phyloP scores from a whole-genome alignment of 2,888 invertebrate species.

The Tipula unca region DNA sequence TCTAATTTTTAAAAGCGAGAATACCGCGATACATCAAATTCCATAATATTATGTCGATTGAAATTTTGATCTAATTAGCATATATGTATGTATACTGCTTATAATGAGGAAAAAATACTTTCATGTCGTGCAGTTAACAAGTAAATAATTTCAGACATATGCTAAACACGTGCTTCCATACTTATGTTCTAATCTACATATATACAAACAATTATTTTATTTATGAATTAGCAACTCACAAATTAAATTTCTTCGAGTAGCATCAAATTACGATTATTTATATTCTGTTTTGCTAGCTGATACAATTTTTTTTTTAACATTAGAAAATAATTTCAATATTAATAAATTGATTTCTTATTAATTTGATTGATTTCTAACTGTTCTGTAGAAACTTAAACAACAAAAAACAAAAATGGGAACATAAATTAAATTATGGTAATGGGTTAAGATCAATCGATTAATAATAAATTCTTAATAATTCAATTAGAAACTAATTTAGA shows the following conservation, averaged over 20 bases:
- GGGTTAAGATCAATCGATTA: not conserved
- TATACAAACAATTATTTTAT: not conserved
- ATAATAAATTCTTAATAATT: not conserved
- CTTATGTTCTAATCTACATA: not conserved
- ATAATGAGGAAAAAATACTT: no score
- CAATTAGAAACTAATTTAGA: not conserved
- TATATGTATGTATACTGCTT: not conserved
- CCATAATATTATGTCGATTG: not conserved
- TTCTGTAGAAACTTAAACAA: not conserved
- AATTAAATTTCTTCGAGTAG: not conserved
- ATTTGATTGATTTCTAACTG: constrained; percentile 8
- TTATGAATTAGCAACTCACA: not conserved
- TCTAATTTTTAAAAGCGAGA: not conserved
- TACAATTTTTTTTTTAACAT: not conserved
- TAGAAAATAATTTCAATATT: not conserved
- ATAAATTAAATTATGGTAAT: not conserved
- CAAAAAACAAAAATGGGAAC: not conserved
- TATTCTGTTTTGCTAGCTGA: not conserved
- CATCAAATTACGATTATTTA: not conserved
- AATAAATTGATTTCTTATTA: not conserved
- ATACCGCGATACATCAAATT: not conserved
- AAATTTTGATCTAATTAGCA: not conserved
- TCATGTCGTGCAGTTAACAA: not conserved
- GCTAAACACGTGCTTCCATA: not conserved
- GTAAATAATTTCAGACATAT: not conserved